phyloP scores from a whole-genome alignment of 2,888 invertebrate species.

The Nasonovia ribisnigri region DNA sequence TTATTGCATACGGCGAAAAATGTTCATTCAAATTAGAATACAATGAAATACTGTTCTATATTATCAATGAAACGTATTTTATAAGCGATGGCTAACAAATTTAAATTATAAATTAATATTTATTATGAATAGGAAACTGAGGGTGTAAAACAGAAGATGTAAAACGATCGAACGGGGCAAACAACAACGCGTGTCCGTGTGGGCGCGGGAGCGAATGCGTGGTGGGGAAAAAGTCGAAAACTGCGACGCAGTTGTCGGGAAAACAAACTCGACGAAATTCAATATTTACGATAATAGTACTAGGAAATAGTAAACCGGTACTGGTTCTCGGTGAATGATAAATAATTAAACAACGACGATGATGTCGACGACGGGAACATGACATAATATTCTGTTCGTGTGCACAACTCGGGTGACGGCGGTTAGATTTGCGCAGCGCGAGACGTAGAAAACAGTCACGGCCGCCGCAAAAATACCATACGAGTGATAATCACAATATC shows the following conservation, averaged over 20 bases:
- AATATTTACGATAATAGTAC: background rate
- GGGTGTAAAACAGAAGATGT: background rate
- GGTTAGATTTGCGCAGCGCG: background rate
- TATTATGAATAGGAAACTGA: background rate
- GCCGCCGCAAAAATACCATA: background rate
- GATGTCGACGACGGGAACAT: background rate
- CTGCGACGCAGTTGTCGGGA: background rate
- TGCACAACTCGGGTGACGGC: background rate
- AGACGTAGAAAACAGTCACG: conserved; percentile 29
- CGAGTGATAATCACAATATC: background rate
- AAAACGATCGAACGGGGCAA: background rate
- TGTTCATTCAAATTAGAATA: too few species aligned
- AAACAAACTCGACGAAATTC: background rate
- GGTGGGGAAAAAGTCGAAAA: background rate
- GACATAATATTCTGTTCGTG: background rate
- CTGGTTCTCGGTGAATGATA: background rate
- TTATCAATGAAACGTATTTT: too few species aligned
- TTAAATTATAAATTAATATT: background rate
- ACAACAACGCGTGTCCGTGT: background rate
- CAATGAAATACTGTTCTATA: too few species aligned
- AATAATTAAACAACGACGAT: background rate
- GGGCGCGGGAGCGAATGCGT: background rate
- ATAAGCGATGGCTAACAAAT: too few species aligned
- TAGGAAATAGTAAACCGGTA: background rate
- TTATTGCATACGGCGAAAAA: too few species aligned